A percentile compares a stretch with the other conserved stretches of the same genome.
Evolutionary conservation across 2,888 invertebrate species (phyloP).

Genomic region (Aphodius granarius): DNA sequence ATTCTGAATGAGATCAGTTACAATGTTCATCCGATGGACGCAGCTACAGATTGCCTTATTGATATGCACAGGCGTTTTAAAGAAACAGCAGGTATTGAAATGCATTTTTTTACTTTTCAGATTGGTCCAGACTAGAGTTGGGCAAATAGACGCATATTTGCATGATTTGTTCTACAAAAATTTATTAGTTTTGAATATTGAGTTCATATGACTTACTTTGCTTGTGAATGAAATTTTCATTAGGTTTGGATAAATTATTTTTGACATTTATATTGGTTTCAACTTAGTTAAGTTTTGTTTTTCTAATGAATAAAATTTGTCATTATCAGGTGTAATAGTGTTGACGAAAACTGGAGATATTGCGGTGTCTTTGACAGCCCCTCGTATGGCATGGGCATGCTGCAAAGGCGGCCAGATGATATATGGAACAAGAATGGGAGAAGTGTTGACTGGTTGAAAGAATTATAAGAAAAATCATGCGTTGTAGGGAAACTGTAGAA

Average conservation of each 20-base stretch:
- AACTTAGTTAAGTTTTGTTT: too few species aligned
- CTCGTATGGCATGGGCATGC: conserved; percentile 72
- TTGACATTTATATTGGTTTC: too few species aligned
- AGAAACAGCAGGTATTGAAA: conserved; percentile 69
- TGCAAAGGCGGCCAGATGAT: conserved; percentile 43
- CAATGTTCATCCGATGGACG: conserved; percentile 63
- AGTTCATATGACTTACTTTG: too few species aligned
- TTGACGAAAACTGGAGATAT: conserved; percentile 66
- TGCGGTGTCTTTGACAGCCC: conserved; percentile 68
- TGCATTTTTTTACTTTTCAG: too few species aligned
- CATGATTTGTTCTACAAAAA: too few species aligned
- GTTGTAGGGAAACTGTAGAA: too few species aligned
- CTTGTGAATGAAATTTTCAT: too few species aligned
- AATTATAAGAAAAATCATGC: background rate
- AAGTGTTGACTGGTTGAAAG: conserved; percentile 38
- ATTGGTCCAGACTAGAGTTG: too few species aligned
- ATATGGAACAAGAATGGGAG: conserved; percentile 63
- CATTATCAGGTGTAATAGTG: conserved; percentile 64
- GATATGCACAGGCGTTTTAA: conserved; percentile 70
- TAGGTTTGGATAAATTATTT: too few species aligned
- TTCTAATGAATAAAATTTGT: too few species aligned
- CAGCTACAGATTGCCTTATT: conserved; percentile 63
- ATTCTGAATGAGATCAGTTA: conserved; percentile 67
- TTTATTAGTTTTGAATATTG: too few species aligned
- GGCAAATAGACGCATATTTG: too few species aligned